Evolutionary conservation across 2,113 vertebrate genomes (phyloP).

Genomic region (Nesogale talazaci): DNA sequence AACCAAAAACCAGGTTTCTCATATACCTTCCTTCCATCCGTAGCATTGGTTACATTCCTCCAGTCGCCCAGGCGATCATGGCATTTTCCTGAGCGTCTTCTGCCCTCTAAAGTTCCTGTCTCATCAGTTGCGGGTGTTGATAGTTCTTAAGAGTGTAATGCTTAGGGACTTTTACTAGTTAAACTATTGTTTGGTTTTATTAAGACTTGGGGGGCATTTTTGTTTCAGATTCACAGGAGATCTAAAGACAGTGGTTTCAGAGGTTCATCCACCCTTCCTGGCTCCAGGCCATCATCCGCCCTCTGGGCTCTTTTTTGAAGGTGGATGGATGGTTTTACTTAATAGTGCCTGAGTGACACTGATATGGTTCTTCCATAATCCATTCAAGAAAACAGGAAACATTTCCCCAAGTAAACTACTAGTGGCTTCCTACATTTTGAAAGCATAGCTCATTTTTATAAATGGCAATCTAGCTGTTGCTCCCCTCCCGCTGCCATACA

Average conservation of each 20-base stretch:
- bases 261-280: not conserved
- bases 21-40: not conserved
- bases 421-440: conserved; percentile 44
- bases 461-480: not conserved
- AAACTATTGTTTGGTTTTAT: not conserved
- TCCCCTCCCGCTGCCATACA: conserved; percentile 22
- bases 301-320: not conserved
- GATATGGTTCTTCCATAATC: not conserved
- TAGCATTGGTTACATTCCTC: not conserved
- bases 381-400: conserved; percentile 50
- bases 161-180: not conserved
- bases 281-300: not conserved
- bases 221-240: not conserved
- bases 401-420: conserved; percentile 18
- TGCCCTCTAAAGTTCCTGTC: not conserved
- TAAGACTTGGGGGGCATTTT: not conserved
- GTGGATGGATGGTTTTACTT: conserved; percentile 21
- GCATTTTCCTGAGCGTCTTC: not conserved
- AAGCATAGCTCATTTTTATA: conserved; percentile 3
- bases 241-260: not conserved
- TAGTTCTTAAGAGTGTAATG: not conserved
- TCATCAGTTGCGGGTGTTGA: not conserved
- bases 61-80: not conserved
- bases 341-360: not conserved
- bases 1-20: not conserved